A percentile compares a stretch with the other conserved stretches of the same genome.
Evolutionary conservation across 2,113 vertebrate genomes (phyloP).

Genomic region (Bujurquina vittata): DNA sequence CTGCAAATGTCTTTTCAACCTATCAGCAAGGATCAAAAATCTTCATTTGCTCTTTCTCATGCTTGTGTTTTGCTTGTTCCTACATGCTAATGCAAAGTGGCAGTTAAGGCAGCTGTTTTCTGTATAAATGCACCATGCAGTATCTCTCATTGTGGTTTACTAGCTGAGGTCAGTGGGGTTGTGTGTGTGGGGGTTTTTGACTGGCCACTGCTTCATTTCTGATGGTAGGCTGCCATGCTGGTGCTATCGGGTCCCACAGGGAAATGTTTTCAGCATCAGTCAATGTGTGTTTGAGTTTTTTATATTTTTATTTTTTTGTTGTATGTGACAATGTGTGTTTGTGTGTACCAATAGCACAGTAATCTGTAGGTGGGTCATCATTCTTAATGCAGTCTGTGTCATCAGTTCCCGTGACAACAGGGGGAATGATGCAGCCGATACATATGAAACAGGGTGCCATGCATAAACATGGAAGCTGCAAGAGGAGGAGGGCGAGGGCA

Average conservation of each 20-base stretch:
- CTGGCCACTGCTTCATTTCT: slow-evolving; percentile 33
- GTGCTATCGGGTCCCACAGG: slow-evolving; percentile 49
- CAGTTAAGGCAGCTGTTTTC: slow-evolving; percentile 28
- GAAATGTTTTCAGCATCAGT: slow-evolving; percentile 63
- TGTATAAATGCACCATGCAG: slow-evolving; percentile 28
- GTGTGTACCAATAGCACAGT: slow-evolving; percentile 90
- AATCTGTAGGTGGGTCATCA: slow-evolving; percentile 98
- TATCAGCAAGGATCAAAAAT: slow-evolving; percentile 22
- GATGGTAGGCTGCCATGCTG: slow-evolving; percentile 37
- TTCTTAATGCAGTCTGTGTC: slow-evolving; percentile 99
- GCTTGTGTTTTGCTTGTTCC: neutral
- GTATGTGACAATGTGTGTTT: slow-evolving; percentile 30
- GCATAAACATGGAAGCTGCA: slow-evolving; percentile 94
- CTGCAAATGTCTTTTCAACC: neutral
- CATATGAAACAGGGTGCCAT: slow-evolving; percentile 99
- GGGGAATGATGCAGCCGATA: slow-evolving; percentile 96
- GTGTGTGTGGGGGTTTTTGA: slow-evolving; percentile 11
- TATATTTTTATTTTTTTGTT: slow-evolving; percentile 26
- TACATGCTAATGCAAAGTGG: slow-evolving; percentile 19
- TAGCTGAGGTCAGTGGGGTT: slow-evolving; percentile 45
- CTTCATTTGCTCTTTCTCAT: neutral
- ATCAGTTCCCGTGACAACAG: slow-evolving; percentile 99
- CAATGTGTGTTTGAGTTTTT: slow-evolving; percentile 1
- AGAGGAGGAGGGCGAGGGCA: slow-evolving; percentile 79
- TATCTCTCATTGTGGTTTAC: slow-evolving; percentile 36